Base-by-base conservation (phyloP, 2,888 invertebrate genomes). In the Eupelmus urozonus region DNA sequence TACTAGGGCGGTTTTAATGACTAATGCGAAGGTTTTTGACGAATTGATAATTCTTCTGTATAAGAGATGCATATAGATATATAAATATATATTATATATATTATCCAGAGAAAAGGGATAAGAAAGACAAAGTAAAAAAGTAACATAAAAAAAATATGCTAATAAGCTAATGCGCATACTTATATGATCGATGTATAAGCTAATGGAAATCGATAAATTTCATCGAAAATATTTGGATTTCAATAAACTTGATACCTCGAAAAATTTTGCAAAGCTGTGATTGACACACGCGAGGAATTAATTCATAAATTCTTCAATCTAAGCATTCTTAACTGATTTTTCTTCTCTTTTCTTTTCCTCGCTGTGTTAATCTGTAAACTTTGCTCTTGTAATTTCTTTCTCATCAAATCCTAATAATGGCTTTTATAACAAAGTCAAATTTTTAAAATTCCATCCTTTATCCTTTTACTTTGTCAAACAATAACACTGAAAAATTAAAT, bases 211-310 rank as follows among this genome's bases (percentile, higher is more conserved):
- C 83, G 84, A 86, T 87, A 86, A 84, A 84, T 85, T 87, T 87
- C 86, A 86, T 87, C 85, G 86, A 87, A 84, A 86, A 85, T 86
- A 87, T 87, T 88, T 87, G 86, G 83, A 88, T 88, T 88, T 88
- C 87, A 88, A 88, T 88, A 88, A 88, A 88, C 87, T 88, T 88
- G 88, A 87, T 88, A 88, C 87, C 90, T 91, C 90, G 90, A 91
- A 90, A 85, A 82, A 70, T 72, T n/a, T 76, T 9, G 75, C 79
- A 76, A 73, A 76, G 73, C 53, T 42, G 57, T 53, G 79, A 76
- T 78, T 76, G 60, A 57, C 78, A 80, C 20, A 40, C 57, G 55
- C 75, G 76, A 76, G 78, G 80, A 80, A 72, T 42, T 72, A 51
- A 11, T 63, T 60, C 63, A 51, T 59, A 34, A 34, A 34, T 34